Evolutionary conservation across 1,140 invertebrate genomes (phyloP).

Genomic region (Laupala kohalensis): DNA sequence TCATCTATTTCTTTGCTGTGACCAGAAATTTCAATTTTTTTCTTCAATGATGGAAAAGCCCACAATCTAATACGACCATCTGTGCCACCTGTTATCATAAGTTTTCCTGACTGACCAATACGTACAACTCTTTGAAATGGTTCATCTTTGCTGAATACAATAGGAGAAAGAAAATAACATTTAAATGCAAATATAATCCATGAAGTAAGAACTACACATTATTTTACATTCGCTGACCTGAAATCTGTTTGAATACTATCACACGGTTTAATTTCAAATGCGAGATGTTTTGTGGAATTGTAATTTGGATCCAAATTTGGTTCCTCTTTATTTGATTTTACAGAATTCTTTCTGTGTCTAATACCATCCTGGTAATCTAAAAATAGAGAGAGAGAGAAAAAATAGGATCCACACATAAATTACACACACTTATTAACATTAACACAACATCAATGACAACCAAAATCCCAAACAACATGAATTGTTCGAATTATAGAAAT

Average conservation of each 20-base stretch:
- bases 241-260: slow-evolving; percentile 74
- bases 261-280: slow-evolving; percentile 50
- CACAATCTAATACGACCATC: slow-evolving; percentile 80
- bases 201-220: not conserved
- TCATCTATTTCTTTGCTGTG: slow-evolving; percentile 82
- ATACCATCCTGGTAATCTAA: not conserved
- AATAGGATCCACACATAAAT: no score
- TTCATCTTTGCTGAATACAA: slow-evolving; percentile 42
- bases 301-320: no score
- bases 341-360: slow-evolving; percentile 12
- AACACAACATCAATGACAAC: no score
- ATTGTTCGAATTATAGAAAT: no score
- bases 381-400: not conserved
- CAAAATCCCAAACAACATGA: no score
- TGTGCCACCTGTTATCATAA: slow-evolving; percentile 81
- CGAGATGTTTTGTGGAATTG: slow-evolving; percentile 26
- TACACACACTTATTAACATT: no score
- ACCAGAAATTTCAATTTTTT: slow-evolving; percentile 50
- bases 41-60: slow-evolving; percentile 68
- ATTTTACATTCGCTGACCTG: slow-evolving; percentile 33
- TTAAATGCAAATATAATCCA: not conserved
- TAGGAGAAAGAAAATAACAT: slow-evolving; percentile 7
- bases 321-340: slow-evolving; percentile 5
- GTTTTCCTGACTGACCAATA: slow-evolving; percentile 56
- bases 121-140: slow-evolving; percentile 76